Evolutionary conservation across 2,113 vertebrate genomes (phyloP).

Genomic region (Brachionichthys hirsutus): DNA sequence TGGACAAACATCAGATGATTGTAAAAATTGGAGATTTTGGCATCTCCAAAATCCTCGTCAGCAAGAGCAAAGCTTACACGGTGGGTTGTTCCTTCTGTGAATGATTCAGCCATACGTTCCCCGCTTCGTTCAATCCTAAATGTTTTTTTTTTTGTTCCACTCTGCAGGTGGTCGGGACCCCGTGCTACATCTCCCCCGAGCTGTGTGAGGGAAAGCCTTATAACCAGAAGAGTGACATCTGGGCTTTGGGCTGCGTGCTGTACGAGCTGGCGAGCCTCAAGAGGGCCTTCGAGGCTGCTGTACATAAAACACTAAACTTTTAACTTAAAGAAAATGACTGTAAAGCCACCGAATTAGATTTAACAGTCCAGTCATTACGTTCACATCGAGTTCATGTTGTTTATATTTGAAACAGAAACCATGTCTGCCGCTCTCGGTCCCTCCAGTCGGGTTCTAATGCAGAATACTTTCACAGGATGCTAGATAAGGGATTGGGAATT

Average conservation of each 20-base stretch:
- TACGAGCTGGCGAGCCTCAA: slow-evolving; percentile 97
- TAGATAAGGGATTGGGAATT: neutral
- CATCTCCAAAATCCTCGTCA: slow-evolving; percentile 98
- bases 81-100: slow-evolving; percentile 64
- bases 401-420: no score
- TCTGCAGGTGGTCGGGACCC: slow-evolving; percentile 92
- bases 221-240: slow-evolving; percentile 99
- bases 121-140: neutral
- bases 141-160: neutral
- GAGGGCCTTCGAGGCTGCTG: slow-evolving; percentile 96
- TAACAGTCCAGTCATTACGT: neutral
- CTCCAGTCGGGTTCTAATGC: no score
- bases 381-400: no score
- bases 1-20: slow-evolving; percentile 96
- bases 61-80: slow-evolving; percentile 99
- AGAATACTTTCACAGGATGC: no score
- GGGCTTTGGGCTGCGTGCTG: slow-evolving; percentile 96
- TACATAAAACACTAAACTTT: slow-evolving; percentile 68
- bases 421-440: no score
- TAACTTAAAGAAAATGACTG: no score
- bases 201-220: slow-evolving; percentile 98
- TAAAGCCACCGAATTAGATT: slow-evolving; percentile 5
- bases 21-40: slow-evolving; percentile 98
- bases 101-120: neutral
- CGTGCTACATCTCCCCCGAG: slow-evolving; percentile 97